Evolutionary conservation across 2,888 invertebrate species (phyloP).

Genomic region (Myopa testacea): DNA sequence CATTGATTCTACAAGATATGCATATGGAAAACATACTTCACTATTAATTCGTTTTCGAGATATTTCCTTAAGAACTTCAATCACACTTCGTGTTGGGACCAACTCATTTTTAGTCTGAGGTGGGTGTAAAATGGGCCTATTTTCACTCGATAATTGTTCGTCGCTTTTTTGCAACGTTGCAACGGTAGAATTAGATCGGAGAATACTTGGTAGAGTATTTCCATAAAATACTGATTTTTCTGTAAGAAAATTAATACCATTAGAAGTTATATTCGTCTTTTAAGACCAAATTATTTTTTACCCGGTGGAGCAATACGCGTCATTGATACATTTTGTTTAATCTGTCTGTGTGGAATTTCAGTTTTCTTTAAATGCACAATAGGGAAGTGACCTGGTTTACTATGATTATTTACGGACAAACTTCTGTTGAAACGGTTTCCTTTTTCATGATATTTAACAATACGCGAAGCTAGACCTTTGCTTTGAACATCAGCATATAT

Average conservation of each 20-base stretch:
- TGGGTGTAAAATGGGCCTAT: conserved; percentile 64
- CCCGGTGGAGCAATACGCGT: conserved; percentile 66
- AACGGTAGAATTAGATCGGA: conserved; percentile 62
- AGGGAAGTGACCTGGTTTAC: conserved; percentile 69
- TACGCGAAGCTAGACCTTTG: conserved; percentile 69
- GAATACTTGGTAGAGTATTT: conserved; percentile 61
- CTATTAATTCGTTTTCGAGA: conserved; percentile 72
- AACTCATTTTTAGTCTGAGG: conserved; percentile 64
- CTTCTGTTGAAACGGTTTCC: conserved; percentile 61
- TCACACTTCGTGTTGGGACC: conserved; percentile 69
- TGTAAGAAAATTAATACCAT: conserved; percentile 39
- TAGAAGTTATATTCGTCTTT: background rate
- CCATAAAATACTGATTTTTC: conserved; percentile 60
- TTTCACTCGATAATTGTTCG: conserved; percentile 62
- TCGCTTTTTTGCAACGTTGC: conserved; percentile 55
- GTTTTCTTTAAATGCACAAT: conserved; percentile 70
- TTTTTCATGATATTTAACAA: conserved; percentile 69
- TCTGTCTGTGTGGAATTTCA: conserved; percentile 63
- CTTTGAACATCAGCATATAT: conserved; percentile 70
- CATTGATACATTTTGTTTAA: conserved; percentile 56
- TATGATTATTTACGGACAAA: conserved; percentile 61
- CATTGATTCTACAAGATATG: too few species aligned
- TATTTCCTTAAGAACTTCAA: conserved; percentile 72
- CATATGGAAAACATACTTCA: conserved; percentile 59
- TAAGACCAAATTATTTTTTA: conserved; percentile 43